phyloP scores from a whole-genome alignment of 2,888 invertebrate genomes.

The Stomorhina lunata region DNA sequence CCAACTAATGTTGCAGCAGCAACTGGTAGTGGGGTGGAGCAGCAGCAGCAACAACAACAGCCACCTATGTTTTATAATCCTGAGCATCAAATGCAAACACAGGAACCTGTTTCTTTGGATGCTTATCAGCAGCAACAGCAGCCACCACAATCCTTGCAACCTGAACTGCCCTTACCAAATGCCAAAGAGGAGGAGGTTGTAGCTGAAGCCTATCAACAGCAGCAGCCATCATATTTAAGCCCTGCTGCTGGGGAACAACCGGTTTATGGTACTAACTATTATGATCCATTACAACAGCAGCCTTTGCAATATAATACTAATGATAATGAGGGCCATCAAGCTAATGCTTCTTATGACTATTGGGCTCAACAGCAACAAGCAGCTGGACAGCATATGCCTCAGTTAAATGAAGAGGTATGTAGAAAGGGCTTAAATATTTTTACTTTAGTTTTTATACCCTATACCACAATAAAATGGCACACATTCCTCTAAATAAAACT shows the following conservation, averaged over 20 bases:
- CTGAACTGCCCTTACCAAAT: constrained; percentile 14
- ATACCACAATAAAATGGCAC: too few relatives aligned
- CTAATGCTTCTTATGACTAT: constrained; percentile 69
- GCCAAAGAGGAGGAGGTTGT: too few relatives aligned
- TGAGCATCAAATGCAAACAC: constrained; percentile 55
- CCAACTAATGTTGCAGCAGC: constrained; percentile 65
- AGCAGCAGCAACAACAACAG: constrained; percentile 53
- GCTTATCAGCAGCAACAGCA: constrained; percentile 19
- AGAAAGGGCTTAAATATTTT: neutral
- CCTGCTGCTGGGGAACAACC: too few relatives aligned
- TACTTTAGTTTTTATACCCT: neutral
- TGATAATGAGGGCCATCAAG: constrained; percentile 18
- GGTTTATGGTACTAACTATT: constrained; percentile 45
- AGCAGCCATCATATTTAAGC: neutral
- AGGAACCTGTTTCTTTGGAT: constrained; percentile 2
- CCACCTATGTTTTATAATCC: constrained; percentile 56
- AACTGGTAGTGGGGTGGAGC: too few relatives aligned
- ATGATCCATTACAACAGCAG: constrained; percentile 51
- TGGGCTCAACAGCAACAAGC: constrained; percentile 71
- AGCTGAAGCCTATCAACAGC: too few relatives aligned
- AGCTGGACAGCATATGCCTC: constrained; percentile 24
- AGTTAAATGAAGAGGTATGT: constrained; percentile 40
- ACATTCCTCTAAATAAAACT: too few relatives aligned
- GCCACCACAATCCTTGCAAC: constrained; percentile 29
- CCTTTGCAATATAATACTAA: constrained; percentile 32